phyloP scores from a whole-genome alignment of 2,113 vertebrate species.

The Acrocephalus arundinaceus region DNA sequence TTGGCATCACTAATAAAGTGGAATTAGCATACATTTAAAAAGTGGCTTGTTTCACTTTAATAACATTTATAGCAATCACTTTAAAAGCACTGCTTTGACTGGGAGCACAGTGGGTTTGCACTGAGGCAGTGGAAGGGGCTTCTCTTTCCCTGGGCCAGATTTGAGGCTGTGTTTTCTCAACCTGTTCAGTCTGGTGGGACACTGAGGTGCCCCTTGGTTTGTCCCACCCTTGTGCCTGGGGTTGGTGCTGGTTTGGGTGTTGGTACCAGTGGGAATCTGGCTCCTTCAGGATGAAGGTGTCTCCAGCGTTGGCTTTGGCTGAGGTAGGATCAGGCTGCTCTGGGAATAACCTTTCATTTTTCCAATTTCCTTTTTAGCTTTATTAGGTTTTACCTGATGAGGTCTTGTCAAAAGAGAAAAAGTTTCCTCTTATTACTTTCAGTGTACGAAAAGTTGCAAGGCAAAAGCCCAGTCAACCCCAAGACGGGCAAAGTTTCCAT shows the following conservation, averaged over 20 bases:
- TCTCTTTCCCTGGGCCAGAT: not conserved
- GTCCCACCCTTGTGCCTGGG: not conserved
- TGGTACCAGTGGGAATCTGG: not conserved
- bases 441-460: constrained; percentile 31
- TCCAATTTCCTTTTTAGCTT: constrained; percentile 74
- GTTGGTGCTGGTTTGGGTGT: not conserved
- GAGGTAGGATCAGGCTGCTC: constrained; percentile 35
- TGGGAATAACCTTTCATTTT: constrained; percentile 67
- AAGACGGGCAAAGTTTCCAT: not conserved
- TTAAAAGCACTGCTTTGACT: constrained; percentile 15
- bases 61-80: constrained; percentile 52
- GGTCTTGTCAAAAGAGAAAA: constrained; percentile 69
- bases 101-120: constrained; percentile 7
- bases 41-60: constrained; percentile 64
- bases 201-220: not conserved
- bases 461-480: not conserved
- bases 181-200: not conserved
- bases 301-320: not conserved
- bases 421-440: constrained; percentile 59
- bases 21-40: constrained; percentile 74
- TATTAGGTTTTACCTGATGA: constrained; percentile 76
- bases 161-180: not conserved
- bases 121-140: not conserved
- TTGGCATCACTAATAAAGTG: constrained; percentile 76
- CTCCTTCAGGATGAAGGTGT: not conserved